These are phyloP conservation scores for Phengaris alcon DNA, from an alignment of 2,888 invertebrate species.

Conservation along the genomic window DNA sequence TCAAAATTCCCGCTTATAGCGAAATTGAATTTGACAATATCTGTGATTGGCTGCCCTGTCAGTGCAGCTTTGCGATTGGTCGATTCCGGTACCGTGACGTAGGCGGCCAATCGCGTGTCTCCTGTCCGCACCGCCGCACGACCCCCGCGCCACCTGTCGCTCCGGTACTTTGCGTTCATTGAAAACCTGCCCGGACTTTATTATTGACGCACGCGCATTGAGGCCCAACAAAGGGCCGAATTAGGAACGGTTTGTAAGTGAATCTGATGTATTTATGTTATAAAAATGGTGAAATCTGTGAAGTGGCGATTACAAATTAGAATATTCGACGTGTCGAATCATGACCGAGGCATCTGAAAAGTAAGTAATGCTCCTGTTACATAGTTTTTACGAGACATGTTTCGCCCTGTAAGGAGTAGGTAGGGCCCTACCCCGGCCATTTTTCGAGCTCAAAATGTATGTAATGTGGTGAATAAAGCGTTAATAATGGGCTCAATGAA, in stretches of 20 bases:
- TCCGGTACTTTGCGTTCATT: constrained; percentile 65
- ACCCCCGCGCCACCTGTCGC: constrained; percentile 74
- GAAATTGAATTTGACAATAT: constrained; percentile 41
- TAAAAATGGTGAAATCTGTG: constrained; percentile 91
- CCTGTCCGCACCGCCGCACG: constrained; percentile 52
- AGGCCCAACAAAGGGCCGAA: constrained; percentile 79
- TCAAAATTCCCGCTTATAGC: constrained; percentile 55
- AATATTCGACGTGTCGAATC: constrained; percentile 90
- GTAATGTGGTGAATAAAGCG: constrained; percentile 48
- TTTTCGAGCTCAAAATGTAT: constrained; percentile 61
- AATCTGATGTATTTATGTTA: constrained; percentile 86
- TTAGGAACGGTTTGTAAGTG: constrained; percentile 72
- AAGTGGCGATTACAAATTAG: constrained; percentile 90
- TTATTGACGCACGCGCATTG: constrained; percentile 75
- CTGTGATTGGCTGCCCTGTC: constrained; percentile 52
- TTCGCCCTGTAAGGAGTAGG: constrained; percentile 66
- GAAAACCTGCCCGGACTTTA: constrained; percentile 73
- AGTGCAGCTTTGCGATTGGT: constrained; percentile 53
- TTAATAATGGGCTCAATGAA: constrained; percentile 42
- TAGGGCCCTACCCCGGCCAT: constrained; percentile 75
- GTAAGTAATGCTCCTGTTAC: constrained; percentile 81
- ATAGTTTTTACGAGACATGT: constrained; percentile 57
- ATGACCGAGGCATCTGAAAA: constrained; percentile 95
- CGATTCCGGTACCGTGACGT: constrained; percentile 42
- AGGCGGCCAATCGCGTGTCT: constrained; percentile 51